Base-by-base conservation (phyloP, 2,888 invertebrate species). In the Erebia epiphron region DNA sequence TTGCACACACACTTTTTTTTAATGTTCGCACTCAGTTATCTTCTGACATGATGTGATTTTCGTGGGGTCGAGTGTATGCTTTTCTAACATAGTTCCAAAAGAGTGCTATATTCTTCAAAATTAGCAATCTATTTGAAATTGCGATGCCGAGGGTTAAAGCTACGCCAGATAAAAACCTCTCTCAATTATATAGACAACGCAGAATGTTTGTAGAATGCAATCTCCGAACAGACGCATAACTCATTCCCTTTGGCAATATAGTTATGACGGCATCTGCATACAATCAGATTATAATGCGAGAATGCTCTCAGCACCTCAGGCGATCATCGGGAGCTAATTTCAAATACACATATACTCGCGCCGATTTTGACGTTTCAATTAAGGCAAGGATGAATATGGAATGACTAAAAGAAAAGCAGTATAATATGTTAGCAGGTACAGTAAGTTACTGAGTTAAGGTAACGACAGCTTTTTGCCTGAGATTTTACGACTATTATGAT, bases 311-410 rank as follows among this genome's bases (percentile, higher is more conserved):
- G 56, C 68, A 71, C 75, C 64, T 64, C 66, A 16, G 61, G 77
- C 75, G 71, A 61, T 73, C 66, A 72, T 76, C 72, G 75, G 76
- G 74, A 78, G 76, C 79, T 73, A 76, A 76, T 75, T 77, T 76
- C 75, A 74, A 75, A 76, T 75, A 74, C 73, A 66, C 75, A 74
- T 75, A 72, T 75, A 75, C 71, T 58, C 70, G 70, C 61, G 74
- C 67, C 60, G 56, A n/a, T 70, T 62, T 71, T 68, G 78, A 79
- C 78, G 70, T 78, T 77, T 78, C 76, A 77, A 79, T 79, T 79
- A 73, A 70, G 57, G 65, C 10, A 46, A 66, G 21, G 65, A 56
- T 26, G 69, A 70, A 70, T 69, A 67, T 70, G 67, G 73, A 70
- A 72, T 70, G 57, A 49, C 43, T 43, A 35, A 16, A 65, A 43